Percentiles rank a stretch among this genome's conserved stretches.
Conservation (phyloP, 2,888 invertebrate species). For the Chalcosyrphus nemorum region DNA sequence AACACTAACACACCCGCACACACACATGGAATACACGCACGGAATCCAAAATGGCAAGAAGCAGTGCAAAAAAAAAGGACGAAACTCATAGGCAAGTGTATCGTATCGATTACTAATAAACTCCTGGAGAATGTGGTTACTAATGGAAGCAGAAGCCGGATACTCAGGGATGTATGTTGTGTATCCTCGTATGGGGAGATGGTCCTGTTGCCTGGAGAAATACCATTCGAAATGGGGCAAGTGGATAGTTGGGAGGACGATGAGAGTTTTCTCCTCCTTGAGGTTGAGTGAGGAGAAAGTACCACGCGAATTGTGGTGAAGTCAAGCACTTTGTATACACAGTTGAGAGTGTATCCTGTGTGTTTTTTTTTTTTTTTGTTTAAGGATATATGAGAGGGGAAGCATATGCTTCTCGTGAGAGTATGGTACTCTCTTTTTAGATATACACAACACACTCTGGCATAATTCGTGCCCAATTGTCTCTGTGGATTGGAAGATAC, state of each 20-base stretch:
- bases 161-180: constrained; percentile 45
- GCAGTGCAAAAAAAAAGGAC: constrained; percentile 37
- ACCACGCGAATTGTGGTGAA: constrained; percentile 54
- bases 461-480: constrained; percentile 59
- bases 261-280: constrained; percentile 53
- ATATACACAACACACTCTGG: constrained; percentile 27
- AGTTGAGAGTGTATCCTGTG: constrained; percentile 21
- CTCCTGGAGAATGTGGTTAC: constrained; percentile 65
- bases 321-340: constrained; percentile 49
- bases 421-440: constrained; percentile 13
- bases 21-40: constrained; percentile 4
- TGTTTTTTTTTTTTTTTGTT: neutral
- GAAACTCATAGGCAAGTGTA: constrained; percentile 57
- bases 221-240: constrained; percentile 31
- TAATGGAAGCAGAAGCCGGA: constrained; percentile 23
- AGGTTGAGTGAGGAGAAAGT: constrained; percentile 42
- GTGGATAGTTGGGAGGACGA: constrained; percentile 25
- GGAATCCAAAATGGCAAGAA: constrained; percentile 67
- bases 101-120: constrained; percentile 72
- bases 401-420: constrained; percentile 51
- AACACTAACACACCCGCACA: constrained; percentile 3
- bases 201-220: constrained; percentile 53
- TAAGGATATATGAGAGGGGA: neutral
- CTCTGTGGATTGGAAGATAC: constrained; percentile 49
- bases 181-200: constrained; percentile 29